These are phyloP conservation scores for Actinostola sp. DNA, from an alignment of 92 coral and sea anemone genomes.

Conservation along the genomic window DNA sequence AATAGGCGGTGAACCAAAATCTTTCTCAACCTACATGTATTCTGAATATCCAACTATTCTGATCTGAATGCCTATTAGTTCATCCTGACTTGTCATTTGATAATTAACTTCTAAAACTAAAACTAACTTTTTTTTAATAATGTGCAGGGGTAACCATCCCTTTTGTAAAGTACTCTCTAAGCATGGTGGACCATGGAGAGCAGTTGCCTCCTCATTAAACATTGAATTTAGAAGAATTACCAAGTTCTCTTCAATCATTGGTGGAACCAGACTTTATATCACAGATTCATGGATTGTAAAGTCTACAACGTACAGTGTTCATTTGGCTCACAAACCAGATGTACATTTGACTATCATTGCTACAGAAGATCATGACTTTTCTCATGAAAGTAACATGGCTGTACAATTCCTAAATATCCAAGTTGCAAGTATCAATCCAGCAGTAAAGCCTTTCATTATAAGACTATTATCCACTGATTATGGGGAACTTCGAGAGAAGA, in stretches of 20 bases:
- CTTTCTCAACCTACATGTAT: too few relatives aligned
- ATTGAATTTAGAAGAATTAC: slow-evolving; percentile 91
- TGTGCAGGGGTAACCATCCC: slow-evolving; percentile 80
- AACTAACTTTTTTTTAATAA: neutral
- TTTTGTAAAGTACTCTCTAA: slow-evolving; percentile 72
- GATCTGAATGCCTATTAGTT: too few relatives aligned
- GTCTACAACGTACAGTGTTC: slow-evolving; percentile 82
- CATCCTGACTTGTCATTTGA: too few relatives aligned
- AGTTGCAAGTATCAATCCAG: slow-evolving; percentile 84
- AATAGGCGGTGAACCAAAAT: too few relatives aligned
- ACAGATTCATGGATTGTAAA: slow-evolving; percentile 97
- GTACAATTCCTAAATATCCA: slow-evolving; percentile 90
- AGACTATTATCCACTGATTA: slow-evolving; percentile 92
- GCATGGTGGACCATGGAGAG: slow-evolving; percentile 98
- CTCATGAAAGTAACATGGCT: slow-evolving; percentile 83
- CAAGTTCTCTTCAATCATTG: slow-evolving; percentile 89
- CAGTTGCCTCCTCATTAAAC: slow-evolving; percentile 90
- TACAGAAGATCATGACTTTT: slow-evolving; percentile 91
- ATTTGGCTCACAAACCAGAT: slow-evolving; percentile 97
- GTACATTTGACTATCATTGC: slow-evolving; percentile 85
- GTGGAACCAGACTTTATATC: slow-evolving; percentile 93
- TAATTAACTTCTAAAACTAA: too few relatives aligned
- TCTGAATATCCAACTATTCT: too few relatives aligned
- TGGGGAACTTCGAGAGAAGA: slow-evolving; percentile 86
- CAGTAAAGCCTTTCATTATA: slow-evolving; percentile 85